Evolutionary conservation across 2,797 vertebrate species (phyloP), one percentile per base, ranked within the genome.

Genomic region (Tragopan temminckii): DNA sequence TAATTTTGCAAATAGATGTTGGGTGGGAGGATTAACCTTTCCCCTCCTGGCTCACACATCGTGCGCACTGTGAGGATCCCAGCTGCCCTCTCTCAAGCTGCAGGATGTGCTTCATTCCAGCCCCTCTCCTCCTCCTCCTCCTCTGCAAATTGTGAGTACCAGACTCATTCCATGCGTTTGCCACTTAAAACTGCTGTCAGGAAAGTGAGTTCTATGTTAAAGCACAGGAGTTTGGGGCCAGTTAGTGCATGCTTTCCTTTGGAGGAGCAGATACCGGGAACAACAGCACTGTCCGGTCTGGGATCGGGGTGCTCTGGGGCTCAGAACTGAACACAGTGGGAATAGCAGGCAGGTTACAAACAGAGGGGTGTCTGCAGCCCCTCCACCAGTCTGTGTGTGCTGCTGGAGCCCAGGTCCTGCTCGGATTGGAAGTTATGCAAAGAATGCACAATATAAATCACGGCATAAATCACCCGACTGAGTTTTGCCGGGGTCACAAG

Each of bases 161-260:
- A 63, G 94, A 93, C 93, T 88, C 94, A 70, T 92, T 85, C 93
- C 1, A 1, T 42, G 94, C 95, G 97, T 97, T 96, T 97, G 97
- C 97, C 97, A 95, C 97, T 97, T 97, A 88, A 93, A 97, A 97
- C 97, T 97, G 96, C 97, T 97, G 94, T 96, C 97, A 97, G 95
- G 88, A 59, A 77, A 43, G 19, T 69, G 64, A 79, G 61, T 81
- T 96, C 70, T 89, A 35, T 31, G 69, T 58, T 84, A 81, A 89
- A 70, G 58, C 19, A 8, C 40, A 9, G 40, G 85, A 92, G 66
- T 84, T 93, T 91, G 38, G 82, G 91, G 38, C 4, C 29, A 16
- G 87, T 78, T 78, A 72, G 74, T 72, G 66, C 46, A 20, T 89
- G 86, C 62, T 89, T 88, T 62, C 55, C 89, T 75, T 78, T 80